Conservation (phyloP, 37 sponge, comb jelly and placozoan species). For the Ephydatia muelleri region DNA sequence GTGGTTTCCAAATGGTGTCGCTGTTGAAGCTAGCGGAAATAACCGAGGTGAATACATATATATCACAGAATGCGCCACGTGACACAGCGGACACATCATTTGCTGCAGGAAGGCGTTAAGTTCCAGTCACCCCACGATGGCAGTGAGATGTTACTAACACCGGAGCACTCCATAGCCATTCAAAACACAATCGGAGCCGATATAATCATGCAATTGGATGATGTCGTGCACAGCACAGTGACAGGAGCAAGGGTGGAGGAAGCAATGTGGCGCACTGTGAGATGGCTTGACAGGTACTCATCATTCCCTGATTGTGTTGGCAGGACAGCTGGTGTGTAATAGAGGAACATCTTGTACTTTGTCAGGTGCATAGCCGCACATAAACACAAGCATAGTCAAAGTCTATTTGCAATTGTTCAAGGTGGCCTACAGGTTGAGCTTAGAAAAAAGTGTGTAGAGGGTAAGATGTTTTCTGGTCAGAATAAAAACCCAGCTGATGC, state of each 20-base stretch:
- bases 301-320: too few species aligned
- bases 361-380: conserved; percentile 86
- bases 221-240: conserved; percentile 84
- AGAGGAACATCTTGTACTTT: neutral
- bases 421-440: conserved; percentile 84
- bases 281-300: conserved; percentile 79
- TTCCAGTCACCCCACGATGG: conserved; percentile 90
- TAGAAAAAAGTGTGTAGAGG: conserved; percentile 77
- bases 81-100: too few species aligned
- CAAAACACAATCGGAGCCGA: conserved; percentile 95
- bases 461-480: conserved; percentile 12
- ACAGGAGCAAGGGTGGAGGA: conserved; percentile 89
- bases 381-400: conserved; percentile 61
- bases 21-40: conserved; percentile 89
- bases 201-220: conserved; percentile 98
- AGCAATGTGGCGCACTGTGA: conserved; percentile 85
- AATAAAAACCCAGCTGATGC: neutral
- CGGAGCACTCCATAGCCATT: conserved; percentile 86
- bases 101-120: conserved; percentile 79
- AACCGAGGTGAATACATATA: conserved; percentile 66
- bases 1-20: conserved; percentile 98
- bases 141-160: conserved; percentile 86
- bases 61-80: neutral
- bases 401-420: conserved; percentile 93
- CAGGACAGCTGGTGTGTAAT: neutral